Percentiles rank a stretch among this genome's conserved stretches.
These are phyloP conservation scores for Phalacrocorax pelagicus DNA, from an alignment of 2,113 vertebrate species.

Conservation along the genomic window DNA sequence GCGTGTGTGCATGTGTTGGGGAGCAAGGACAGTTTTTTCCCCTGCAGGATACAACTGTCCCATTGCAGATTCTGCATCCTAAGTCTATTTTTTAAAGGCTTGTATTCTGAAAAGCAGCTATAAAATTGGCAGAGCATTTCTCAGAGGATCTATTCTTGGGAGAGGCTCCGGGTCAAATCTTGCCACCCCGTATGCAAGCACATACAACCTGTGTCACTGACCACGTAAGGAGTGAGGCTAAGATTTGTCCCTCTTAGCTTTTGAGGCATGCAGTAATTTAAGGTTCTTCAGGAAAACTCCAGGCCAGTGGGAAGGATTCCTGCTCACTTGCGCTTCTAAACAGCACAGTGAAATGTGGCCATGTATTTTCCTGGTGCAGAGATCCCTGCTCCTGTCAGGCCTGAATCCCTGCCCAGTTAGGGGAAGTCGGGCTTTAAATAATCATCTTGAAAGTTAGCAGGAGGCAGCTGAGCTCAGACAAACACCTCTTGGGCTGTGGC, in stretches of 20 bases:
- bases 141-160: not conserved
- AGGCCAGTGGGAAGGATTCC: not conserved
- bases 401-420: fast-evolving
- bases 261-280: not conserved
- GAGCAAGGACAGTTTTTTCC: not conserved
- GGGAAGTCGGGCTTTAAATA: not conserved
- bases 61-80: not conserved
- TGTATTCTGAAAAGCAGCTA: not conserved
- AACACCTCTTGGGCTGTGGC: not conserved
- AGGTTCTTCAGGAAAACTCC: not conserved
- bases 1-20: not conserved
- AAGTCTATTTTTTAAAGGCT: not conserved
- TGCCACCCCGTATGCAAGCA: not conserved
- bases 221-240: not conserved
- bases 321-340: not conserved
- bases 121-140: not conserved
- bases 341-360: fast-evolving
- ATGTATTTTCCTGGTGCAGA: not conserved
- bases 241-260: not conserved
- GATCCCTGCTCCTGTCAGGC: not conserved
- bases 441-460: not conserved
- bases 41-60: not conserved
- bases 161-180: not conserved
- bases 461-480: not conserved
- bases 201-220: not conserved